Evolutionary conservation across 92 coral and sea anemone genomes (phyloP).

Genomic region (Nematostella vectensis): DNA sequence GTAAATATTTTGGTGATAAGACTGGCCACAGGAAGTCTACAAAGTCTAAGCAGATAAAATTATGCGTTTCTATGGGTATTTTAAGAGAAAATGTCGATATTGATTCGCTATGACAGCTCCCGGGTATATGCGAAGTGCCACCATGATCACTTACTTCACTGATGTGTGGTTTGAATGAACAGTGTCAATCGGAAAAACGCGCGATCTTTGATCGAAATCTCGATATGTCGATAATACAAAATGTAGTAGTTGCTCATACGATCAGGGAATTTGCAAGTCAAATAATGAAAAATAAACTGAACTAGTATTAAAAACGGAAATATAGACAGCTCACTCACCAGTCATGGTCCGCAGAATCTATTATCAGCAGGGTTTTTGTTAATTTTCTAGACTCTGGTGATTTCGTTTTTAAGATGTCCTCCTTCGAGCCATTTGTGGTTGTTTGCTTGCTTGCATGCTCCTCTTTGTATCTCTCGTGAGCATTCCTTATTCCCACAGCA

Average conservation of each 20-base stretch:
- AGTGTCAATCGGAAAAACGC: too few relatives aligned
- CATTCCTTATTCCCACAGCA: constrained; percentile 23
- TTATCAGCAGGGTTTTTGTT: constrained; percentile 71
- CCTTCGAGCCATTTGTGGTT: constrained; percentile 37
- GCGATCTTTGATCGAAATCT: background rate
- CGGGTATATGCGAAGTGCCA: too few relatives aligned
- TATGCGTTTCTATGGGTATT: too few relatives aligned
- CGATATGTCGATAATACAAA: background rate
- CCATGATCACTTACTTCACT: too few relatives aligned
- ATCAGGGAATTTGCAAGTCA: background rate
- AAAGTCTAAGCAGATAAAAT: too few relatives aligned
- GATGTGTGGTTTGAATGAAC: too few relatives aligned
- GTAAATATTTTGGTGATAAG: too few relatives aligned
- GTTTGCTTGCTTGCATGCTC: constrained; percentile 24
- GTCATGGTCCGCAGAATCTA: constrained; percentile 87
- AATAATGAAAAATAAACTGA: background rate
- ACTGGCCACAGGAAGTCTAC: too few relatives aligned
- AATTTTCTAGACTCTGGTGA: constrained; percentile 56
- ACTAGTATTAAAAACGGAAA: background rate
- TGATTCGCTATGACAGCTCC: too few relatives aligned
- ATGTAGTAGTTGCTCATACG: background rate
- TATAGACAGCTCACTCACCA: constrained; percentile 50
- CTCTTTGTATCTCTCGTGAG: constrained; percentile 29
- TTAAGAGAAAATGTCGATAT: too few relatives aligned
- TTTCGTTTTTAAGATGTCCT: constrained; percentile 37